Conservation (phyloP, 2,888 invertebrate genomes). For the Macrophya alboannulata region DNA sequence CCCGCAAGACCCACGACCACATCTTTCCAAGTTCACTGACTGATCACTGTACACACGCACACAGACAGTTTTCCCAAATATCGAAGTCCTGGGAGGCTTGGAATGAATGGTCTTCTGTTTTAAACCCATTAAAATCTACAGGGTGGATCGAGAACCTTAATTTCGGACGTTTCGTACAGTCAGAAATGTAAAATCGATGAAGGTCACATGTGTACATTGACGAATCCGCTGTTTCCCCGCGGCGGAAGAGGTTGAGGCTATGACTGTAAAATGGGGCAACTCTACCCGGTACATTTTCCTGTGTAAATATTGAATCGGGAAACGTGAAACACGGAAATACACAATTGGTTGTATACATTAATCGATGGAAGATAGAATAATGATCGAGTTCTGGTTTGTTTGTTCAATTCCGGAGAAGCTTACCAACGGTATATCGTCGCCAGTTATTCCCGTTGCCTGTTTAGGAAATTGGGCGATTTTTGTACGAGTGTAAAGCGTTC, state of each 20-base stretch:
- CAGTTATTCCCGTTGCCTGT: not conserved
- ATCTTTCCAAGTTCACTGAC: constrained; percentile 12
- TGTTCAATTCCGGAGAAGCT: not conserved
- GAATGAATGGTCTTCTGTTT: not conserved
- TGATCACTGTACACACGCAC: not conserved
- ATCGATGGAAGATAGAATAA: not conserved
- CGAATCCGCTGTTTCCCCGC: not conserved
- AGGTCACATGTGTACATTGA: not conserved
- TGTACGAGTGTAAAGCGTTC: not conserved
- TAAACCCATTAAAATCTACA: not conserved
- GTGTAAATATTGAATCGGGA: constrained; percentile 19
- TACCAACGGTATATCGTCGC: not conserved
- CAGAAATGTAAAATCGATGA: not conserved
- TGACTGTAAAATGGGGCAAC: not conserved
- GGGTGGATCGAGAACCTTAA: not conserved
- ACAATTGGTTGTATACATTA: not conserved
- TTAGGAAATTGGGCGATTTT: not conserved
- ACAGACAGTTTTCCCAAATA: not conserved
- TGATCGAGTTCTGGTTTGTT: not conserved
- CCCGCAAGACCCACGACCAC: not conserved
- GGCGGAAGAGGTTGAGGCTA: not conserved
- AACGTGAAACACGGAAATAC: not conserved
- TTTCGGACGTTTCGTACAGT: not conserved
- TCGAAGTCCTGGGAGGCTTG: not conserved
- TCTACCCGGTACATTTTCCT: not conserved